phyloP scores from a whole-genome alignment of 2,888 invertebrate genomes.

The Drosophila neonasuta region DNA sequence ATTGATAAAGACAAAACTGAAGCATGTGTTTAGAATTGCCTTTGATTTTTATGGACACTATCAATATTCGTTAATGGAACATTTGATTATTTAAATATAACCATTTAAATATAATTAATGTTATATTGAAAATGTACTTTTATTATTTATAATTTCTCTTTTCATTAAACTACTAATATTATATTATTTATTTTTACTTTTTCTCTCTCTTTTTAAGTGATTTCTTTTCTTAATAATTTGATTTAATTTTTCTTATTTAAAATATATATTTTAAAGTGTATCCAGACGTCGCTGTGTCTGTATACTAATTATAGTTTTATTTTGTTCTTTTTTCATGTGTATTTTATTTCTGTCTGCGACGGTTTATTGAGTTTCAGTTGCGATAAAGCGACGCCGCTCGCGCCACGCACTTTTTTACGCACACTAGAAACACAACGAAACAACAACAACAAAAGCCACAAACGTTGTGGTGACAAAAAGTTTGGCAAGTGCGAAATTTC shows the following conservation, averaged over 20 bases:
- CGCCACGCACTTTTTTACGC: conserved; percentile 63
- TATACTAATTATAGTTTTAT: conserved; percentile 4
- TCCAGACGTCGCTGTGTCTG: conserved; percentile 3
- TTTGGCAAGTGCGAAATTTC: conserved; percentile 57
- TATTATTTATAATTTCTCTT: too few species aligned
- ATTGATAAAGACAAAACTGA: not conserved
- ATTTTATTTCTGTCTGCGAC: conserved; percentile 40
- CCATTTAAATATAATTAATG: too few species aligned
- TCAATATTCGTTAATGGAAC: too few species aligned
- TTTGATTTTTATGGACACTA: too few species aligned
- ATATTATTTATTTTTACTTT: too few species aligned
- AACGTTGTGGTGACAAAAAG: conserved; percentile 26
- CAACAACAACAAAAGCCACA: conserved; percentile 17
- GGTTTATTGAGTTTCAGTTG: conserved; percentile 61
- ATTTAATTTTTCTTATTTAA: not conserved
- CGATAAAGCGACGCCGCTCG: conserved; percentile 62
- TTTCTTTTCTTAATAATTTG: not conserved
- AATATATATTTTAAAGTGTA: not conserved
- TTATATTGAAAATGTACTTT: too few species aligned
- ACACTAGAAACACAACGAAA: conserved; percentile 22
- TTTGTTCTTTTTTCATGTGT: conserved; percentile 18
- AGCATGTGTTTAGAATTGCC: too few species aligned
- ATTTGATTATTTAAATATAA: too few species aligned
- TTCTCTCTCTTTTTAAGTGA: too few species aligned
- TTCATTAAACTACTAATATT: too few species aligned